Base-by-base conservation (phyloP, 2,797 vertebrate species). In the Peromyscus melanophrys region DNA sequence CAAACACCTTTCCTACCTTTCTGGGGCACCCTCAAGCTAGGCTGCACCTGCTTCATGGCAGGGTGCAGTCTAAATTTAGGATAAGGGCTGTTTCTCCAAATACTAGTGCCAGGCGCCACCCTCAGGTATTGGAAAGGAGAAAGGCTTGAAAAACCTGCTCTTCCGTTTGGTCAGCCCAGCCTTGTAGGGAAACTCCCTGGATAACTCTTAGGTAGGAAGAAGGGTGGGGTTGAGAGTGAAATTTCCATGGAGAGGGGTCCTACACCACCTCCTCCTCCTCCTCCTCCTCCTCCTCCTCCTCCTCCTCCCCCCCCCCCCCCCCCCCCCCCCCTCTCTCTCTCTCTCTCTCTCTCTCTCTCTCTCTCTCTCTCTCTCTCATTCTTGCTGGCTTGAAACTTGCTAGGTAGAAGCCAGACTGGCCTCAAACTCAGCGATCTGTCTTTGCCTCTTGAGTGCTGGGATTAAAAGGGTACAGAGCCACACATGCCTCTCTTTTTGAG, bases 91-190 rank as follows among this genome's bases (percentile, higher is more conserved):
- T 94, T 96, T 67, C 94, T 96, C 19, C 40, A 96, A 95, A 96
- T 90, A 96, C 95, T 96, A 78, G 61, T 43, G 9, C 46, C 90
- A 21, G 21, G 94, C 96, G 92, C 81, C 91, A 85, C 17, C 80
- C 49, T 49, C 61, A 82, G 84, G 81, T 21, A 31, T 31, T 31
- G 21, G 65, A 52, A 84, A 63, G 46, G 27, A 27, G 86, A 3
- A 19, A 95, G 89, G 34, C 93, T 40, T 85, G 96, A 85, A 96
- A 97, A 97, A 97, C 97, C 91, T 76, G 96, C 95, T 96, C 65
- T 67, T 94, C 71, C 29, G 6, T 94, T 76, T 59, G 11, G 19
- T 31, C 63, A 87, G 65, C 31, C 21, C 77, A 40, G 84, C 40
- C 10, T 83, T n/a, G 40, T 23, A 27, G 57, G 34, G 92, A 96